Evolutionary conservation across 2,888 invertebrate species (phyloP), one percentile per base, ranked within the genome.

Genomic region (Dryobota labecula): DNA sequence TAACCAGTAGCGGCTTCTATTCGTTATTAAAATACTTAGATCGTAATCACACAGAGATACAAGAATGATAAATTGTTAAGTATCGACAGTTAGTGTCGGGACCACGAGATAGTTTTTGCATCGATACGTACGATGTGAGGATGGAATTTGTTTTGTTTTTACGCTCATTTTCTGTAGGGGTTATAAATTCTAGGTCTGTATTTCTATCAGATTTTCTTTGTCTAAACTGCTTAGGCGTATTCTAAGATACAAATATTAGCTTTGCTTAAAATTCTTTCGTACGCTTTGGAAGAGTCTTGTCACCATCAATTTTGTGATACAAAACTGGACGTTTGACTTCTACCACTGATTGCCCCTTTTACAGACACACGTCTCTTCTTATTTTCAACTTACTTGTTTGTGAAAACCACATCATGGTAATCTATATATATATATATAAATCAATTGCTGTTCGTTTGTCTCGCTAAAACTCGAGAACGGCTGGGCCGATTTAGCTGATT

Each of bases 1-100:
- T 87, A 89, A 90, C 91, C 86, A 83, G 93, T 92, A 93, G 94
- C 93, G 72, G 88, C 89, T 90, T 88, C 90, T 86, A 87, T 84
- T 80, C 77, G 80, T 85, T 88, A 88, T 86, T 88, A 88, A 85
- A 89, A 88, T 89, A 84, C 87, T 88, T 86, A 89, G 89, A 90
- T 88, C 82, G 85, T 87, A 90, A 92, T 89, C 89, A 82, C 72
- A 78, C 30, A 24, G 61, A 81, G 85, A 85, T 86, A 76, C 76
- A 77, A 66, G 85, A 80, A 85, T 84, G 87, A 85, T 87, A 82
- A 82, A 87, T 84, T 82, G 77, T 81, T 82, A 78, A 73, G 76
- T 76, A 78, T 72, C 64, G 76, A 69, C 71, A 30, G 83, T 76
- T 82, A 80, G 84, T 75, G 73, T 64, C 49, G 79, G 77, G 76